Base-by-base conservation (phyloP, 1,140 invertebrate species). In the Tyrophagus putrescentiae region DNA sequence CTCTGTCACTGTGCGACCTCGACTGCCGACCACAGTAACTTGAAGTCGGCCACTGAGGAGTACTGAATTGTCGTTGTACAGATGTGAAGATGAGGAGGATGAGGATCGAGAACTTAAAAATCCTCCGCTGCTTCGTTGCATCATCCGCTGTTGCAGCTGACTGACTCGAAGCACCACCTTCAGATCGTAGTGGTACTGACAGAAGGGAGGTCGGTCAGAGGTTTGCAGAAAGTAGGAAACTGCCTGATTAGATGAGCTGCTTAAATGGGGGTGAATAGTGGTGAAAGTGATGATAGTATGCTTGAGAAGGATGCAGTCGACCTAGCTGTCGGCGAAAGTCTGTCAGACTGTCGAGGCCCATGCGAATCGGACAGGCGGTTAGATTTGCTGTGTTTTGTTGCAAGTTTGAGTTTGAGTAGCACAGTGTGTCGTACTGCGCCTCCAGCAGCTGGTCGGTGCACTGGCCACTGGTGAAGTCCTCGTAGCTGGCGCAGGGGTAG, bases 131-230 rank as follows among this genome's bases (percentile, higher is more conserved):
- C n/a, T n/a, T n/a, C n/a, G n/a, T n/a, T n/a, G n/a, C n/a, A n/a
- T n/a, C n/a, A n/a, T n/a, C n/a, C n/a, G n/a, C n/a, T n/a, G n/a
- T n/a, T n/a, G n/a, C n/a, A n/a, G n/a, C n/a, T n/a, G n/a, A n/a
- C n/a, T n/a, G n/a, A n/a, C n/a, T 32, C 25, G 52, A 33, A 27
- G 11, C n/a, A 54, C 13, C 25, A 54, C 9, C 21, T 13, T 54
- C 1, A 88, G 74, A 66, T 79, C 77, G 64, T 87, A 87, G 68
- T 89, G 84, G 7, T 76, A 78, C 56, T 77, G 84, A 85, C 70
- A 39, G 75, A 75, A 60, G 72, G n/a, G 66, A 54, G 27, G n/a
- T 31, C 32, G 7, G 59, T 62, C 29, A 27, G 11, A 42, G n/a
- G 50, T 62, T 18, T 39, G 48, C 23, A 62, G 32, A 41, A 57